Evolutionary conservation across 2,888 invertebrate species (phyloP), one percentile per base, ranked within the genome.

Genomic region (Chymomyza amoena): DNA sequence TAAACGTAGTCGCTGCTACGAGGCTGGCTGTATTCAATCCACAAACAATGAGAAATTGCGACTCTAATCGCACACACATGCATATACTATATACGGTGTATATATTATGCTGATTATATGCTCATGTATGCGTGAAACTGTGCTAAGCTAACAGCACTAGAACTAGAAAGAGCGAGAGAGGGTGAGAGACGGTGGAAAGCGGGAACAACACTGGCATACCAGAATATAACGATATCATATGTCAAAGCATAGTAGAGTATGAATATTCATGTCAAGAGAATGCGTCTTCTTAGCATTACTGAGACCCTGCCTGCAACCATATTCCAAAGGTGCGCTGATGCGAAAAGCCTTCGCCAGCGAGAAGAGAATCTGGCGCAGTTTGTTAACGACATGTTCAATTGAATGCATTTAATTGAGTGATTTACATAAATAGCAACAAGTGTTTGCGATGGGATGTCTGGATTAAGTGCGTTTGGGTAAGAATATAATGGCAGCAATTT

Each of bases 111-210:
- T 45, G 39, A 13, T 45, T 45, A 45, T 45, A 13, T 13, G 39
- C 39, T 62, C 74, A 74, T 67, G 61, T 67, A 50, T 74, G 74
- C 73, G 73, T 73, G 64, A 73, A 74, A 70, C 36, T 45, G 50
- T 66, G 28, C 59, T 61, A 59, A 73, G 73, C 73, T 70, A 73
- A 45, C 52, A 13, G 54, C 51, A 66, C 63, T 65, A 72, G 54
- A 28, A 66, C 65, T 63, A 28, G 61, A 6, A 1, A 6, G 1
- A 32, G 32, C 32, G 7, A 32, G 28, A 39, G 39, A 5, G 39
- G 10, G 39, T 13, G 6, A 45, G 13, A 54, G 54, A 16, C 9
- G 4, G 5, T 9, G 54, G 54, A 45, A 39, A 4, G 39, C 2
- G 13, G 4, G 39, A 13, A 45, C 39, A 10, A 13, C 39, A 4